Evolutionary conservation across 1,140 invertebrate species (phyloP), one percentile per base, ranked within the genome.

Genomic region (Diabrotica undecimpunctata): DNA sequence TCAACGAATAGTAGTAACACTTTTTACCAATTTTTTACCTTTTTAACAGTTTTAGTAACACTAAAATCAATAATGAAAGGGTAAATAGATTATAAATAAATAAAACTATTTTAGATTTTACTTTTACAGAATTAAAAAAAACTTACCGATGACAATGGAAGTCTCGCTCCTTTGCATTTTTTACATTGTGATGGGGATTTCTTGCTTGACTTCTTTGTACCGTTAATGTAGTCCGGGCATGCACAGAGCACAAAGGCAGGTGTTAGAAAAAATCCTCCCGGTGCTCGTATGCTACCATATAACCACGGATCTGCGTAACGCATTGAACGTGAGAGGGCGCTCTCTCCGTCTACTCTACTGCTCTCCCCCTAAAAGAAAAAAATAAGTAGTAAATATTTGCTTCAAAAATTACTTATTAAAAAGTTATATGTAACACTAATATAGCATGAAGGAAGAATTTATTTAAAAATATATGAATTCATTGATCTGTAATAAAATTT

Each of bases 241-340:
- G 88, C 87, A 83, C 89, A 91, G 73, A 91, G 82, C 70, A 90
- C 86, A 64, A 91, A 72, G 25, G 84, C 80, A 39, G 84, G 83
- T 35, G 84, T 81, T 59, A 85, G 76, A 13, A 86, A 80, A 54
- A 86, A 81, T 36, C 75, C 74, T 61, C 84, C 83, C 55, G 86
- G 82, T 4, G 86, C 82, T 66, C 88, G 80, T 1, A 90, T 85
- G 5, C 88, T 90, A 63, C 90, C 89, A 71, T 92, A 92, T 2
- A 92, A 82, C 90, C 90, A 92, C 38, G 89, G 88, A 68, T 92
- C 90, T 0, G 88, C 88, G 79, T 91, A 92, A 68, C 90, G 87
- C 90, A 92, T 92, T 74, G 89, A 90, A 76, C 89, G 88, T 51
- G 88, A 88, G 64, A 92, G 76, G 6, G 86, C 72, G 58, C 76